phyloP scores from a whole-genome alignment of 1,140 invertebrate genomes.

The Hormaphis cornu region DNA sequence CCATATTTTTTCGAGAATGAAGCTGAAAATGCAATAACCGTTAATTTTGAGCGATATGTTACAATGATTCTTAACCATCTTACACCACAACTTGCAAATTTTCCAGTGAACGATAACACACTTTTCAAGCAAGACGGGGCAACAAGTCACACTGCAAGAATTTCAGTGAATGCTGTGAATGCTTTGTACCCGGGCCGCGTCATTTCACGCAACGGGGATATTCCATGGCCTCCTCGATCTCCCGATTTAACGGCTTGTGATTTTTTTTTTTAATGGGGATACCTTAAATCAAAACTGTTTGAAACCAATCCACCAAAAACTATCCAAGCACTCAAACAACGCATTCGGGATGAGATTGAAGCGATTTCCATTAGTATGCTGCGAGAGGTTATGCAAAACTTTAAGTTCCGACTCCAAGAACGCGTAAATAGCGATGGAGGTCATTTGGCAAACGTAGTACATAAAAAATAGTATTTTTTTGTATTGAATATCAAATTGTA shows the following conservation, averaged over 20 bases:
- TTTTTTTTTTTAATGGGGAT: constrained; percentile 41
- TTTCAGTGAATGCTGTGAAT: constrained; percentile 35
- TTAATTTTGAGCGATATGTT: neutral
- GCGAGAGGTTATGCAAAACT: constrained; percentile 5
- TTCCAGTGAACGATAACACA: neutral
- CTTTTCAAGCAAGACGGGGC: constrained; percentile 36
- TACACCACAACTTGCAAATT: neutral
- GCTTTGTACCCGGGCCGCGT: constrained; percentile 36
- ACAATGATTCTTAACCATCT: neutral
- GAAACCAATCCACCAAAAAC: neutral
- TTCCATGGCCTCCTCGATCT: constrained; percentile 35
- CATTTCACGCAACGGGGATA: constrained; percentile 35
- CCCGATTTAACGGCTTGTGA: constrained; percentile 38
- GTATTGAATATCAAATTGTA: no score
- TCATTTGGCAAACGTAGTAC: no score
- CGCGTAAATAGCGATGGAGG: neutral
- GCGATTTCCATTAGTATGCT: constrained; percentile 10
- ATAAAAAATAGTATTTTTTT: constrained; percentile 49
- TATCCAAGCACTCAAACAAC: constrained; percentile 16
- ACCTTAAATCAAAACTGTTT: constrained; percentile 36
- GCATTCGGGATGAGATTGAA: constrained; percentile 12
- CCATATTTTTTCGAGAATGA: neutral
- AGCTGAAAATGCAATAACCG: neutral
- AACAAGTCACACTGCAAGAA: constrained; percentile 36
- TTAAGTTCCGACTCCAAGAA: constrained; percentile 5